These are phyloP conservation scores for Busseola fusca DNA, from an alignment of 2,888 invertebrate genomes.

Conservation along the genomic window DNA sequence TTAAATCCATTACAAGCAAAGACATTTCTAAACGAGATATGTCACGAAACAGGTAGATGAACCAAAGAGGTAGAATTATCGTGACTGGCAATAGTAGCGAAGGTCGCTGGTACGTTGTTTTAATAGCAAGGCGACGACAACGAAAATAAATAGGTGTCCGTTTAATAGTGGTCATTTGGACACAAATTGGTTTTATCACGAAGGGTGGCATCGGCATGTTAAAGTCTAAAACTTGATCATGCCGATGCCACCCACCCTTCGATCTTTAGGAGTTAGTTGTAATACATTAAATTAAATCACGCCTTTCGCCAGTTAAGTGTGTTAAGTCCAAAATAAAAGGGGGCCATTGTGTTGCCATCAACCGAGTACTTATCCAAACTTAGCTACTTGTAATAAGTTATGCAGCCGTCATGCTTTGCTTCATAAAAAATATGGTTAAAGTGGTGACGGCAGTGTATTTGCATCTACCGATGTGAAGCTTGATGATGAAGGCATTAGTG, in stretches of 20 bases:
- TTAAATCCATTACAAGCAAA: slow-evolving; percentile 1
- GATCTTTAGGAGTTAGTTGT: not conserved
- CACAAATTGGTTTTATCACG: slow-evolving; percentile 53
- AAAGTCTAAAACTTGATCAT: no score
- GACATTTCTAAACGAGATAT: slow-evolving; percentile 11
- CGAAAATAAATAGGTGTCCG: slow-evolving; percentile 39
- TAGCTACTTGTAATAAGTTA: not conserved
- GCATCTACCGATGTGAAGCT: not conserved
- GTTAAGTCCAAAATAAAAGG: not conserved
- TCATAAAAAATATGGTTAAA: not conserved
- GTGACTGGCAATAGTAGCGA: slow-evolving; percentile 40
- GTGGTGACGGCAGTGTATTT: not conserved
- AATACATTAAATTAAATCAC: not conserved
- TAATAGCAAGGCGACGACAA: slow-evolving; percentile 42
- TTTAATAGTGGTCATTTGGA: slow-evolving; percentile 50
- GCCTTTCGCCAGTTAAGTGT: no score
- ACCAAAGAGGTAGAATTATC: slow-evolving; percentile 47
- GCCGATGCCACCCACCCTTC: no score
- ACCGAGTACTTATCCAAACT: not conserved
- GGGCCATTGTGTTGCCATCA: not conserved
- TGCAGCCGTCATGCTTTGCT: not conserved
- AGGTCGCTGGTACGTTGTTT: slow-evolving; percentile 48
- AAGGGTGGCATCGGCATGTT: slow-evolving; percentile 23
- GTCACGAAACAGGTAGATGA: slow-evolving; percentile 35
- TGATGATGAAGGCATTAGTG: not conserved